Percentiles rank a stretch among this genome's conserved stretches.
phyloP scores from a whole-genome alignment of 2,113 vertebrate species.

The Petrocephalus microphthalmus region DNA sequence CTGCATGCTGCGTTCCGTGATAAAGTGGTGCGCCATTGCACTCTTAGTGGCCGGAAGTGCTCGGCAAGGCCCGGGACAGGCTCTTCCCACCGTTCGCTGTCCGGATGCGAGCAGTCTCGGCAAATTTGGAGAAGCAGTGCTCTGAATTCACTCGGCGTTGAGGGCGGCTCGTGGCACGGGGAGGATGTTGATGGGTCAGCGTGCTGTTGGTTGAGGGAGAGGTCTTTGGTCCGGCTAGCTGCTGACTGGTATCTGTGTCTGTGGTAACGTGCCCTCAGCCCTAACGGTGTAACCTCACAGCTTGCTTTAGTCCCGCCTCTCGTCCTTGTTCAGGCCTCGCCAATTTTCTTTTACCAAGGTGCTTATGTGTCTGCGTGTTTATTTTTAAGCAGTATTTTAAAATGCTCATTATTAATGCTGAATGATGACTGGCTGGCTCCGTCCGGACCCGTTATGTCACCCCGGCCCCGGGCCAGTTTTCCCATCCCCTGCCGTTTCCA shows the following conservation, averaged over 20 bases:
- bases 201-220: background rate
- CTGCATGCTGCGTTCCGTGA: background rate
- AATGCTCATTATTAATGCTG: background rate
- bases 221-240: background rate
- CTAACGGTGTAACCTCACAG: background rate
- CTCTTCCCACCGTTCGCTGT: background rate
- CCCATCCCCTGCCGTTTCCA: background rate
- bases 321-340: background rate
- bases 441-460: background rate
- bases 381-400: background rate
- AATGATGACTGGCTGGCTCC: background rate
- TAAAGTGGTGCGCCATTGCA: background rate
- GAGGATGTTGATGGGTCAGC: background rate
- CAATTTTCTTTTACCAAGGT: background rate
- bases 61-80: no score
- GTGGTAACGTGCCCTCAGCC: background rate
- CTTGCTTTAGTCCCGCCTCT: background rate
- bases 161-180: background rate
- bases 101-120: background rate
- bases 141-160: background rate
- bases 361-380: background rate
- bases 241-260: background rate
- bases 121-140: background rate
- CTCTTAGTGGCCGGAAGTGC: background rate
- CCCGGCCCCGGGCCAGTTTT: background rate